Percentiles rank a stretch among this genome's conserved stretches.
These are phyloP conservation scores for Cydia splendana DNA, from an alignment of 1,140 invertebrate species.

Conservation along the genomic window DNA sequence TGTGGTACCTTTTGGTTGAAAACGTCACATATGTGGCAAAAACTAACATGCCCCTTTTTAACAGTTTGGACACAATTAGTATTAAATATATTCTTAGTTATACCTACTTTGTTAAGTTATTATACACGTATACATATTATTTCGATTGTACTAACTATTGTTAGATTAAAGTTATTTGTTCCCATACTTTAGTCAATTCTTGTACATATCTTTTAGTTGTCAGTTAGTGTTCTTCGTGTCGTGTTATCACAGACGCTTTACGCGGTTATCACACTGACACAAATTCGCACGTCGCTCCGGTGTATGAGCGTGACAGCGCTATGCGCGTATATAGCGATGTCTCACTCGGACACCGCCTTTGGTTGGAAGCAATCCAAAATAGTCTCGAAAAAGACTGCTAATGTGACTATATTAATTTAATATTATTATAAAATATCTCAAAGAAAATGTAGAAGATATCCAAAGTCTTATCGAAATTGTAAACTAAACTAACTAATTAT, in stretches of 20 bases:
- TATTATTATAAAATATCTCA: slow-evolving; percentile 7
- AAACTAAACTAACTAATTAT: neutral
- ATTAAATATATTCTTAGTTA: slow-evolving; percentile 8
- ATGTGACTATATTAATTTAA: neutral
- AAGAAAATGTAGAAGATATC: neutral
- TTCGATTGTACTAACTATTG: slow-evolving; percentile 16
- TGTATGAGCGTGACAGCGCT: too few species aligned
- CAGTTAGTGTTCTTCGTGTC: neutral
- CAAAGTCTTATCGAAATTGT: slow-evolving; percentile 8
- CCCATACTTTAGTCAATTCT: slow-evolving; percentile 37
- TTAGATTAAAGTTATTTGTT: slow-evolving; percentile 1
- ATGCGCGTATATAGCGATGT: too few species aligned
- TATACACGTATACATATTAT: slow-evolving; percentile 26
- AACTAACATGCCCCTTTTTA: neutral
- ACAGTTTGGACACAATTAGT: neutral
- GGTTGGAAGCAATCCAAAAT: neutral
- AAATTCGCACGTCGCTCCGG: too few species aligned
- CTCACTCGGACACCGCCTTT: too few species aligned
- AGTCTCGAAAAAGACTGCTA: neutral
- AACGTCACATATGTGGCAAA: too few species aligned
- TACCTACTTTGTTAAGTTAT: neutral
- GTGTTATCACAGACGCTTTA: neutral
- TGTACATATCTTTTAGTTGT: slow-evolving; percentile 40
- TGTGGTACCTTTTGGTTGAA: too few species aligned
- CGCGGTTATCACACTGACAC: too few species aligned